phyloP scores from a whole-genome alignment of 1,140 invertebrate species.

The Drosophila obscura region DNA sequence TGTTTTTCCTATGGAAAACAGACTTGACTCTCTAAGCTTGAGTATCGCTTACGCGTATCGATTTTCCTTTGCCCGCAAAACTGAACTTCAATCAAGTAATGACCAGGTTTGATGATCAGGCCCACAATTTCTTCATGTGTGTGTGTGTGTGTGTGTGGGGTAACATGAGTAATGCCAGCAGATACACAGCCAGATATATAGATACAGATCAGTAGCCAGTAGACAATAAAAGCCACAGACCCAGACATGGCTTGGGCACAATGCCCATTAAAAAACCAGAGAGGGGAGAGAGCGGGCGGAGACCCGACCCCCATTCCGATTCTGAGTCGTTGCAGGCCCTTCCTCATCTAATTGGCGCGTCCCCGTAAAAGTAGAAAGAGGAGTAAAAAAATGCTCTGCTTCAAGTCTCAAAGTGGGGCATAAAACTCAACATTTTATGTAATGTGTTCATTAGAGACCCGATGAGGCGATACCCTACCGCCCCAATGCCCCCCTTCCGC shows the following conservation, averaged over 20 bases:
- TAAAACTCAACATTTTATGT: conserved; percentile 79
- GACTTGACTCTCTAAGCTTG: not conserved
- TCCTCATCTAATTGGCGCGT: conserved; percentile 73
- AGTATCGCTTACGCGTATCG: conserved; percentile 59
- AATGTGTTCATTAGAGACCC: conserved; percentile 76
- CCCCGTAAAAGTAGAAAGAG: conserved; percentile 35
- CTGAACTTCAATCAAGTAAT: conserved; percentile 79
- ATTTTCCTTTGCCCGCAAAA: conserved; percentile 68
- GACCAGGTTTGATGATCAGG: conserved; percentile 61
- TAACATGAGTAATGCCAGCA: conserved; percentile 66
- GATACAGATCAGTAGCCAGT: conserved; percentile 77
- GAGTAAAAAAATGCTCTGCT: conserved; percentile 24
- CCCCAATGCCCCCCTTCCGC: not conserved
- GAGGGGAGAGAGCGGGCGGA: too few relatives aligned
- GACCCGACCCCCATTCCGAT: conserved; percentile 10
- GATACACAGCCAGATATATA: conserved; percentile 25
- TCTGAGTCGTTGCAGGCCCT: conserved; percentile 11
- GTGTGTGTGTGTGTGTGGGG: conserved; percentile 34
- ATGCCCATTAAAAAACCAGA: conserved; percentile 59
- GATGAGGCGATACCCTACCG: conserved; percentile 17
- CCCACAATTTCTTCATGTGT: conserved; percentile 52
- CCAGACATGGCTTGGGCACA: conserved; percentile 48
- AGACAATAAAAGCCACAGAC: conserved; percentile 70
- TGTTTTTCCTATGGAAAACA: conserved; percentile 20
- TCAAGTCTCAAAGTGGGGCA: conserved; percentile 57